phyloP scores from a whole-genome alignment of 1,140 invertebrate genomes.

The Drosophila rhopaloa region DNA sequence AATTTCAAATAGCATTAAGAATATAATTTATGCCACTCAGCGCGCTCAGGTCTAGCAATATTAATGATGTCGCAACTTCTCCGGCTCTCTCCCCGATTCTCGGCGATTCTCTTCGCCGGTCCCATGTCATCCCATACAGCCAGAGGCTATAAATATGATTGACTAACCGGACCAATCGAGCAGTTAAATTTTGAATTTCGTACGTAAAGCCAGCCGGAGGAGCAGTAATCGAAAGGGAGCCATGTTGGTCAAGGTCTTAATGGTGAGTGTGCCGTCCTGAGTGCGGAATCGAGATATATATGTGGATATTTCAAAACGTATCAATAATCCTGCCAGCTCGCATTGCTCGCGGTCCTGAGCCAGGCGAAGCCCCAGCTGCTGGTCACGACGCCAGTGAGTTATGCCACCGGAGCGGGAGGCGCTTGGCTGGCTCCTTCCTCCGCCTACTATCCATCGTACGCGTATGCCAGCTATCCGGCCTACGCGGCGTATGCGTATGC shows the following conservation, averaged over 20 bases:
- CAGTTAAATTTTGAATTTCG: conserved; percentile 68
- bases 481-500: conserved; percentile 73
- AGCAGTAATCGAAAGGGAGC: conserved; percentile 10
- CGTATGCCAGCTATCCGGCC: conserved; percentile 67
- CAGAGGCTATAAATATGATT: conserved; percentile 81
- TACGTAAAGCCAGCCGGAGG: conserved; percentile 22
- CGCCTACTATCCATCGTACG: conserved; percentile 50
- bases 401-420: conserved; percentile 52
- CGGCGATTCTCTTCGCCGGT: conserved; percentile 22
- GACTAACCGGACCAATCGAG: conserved; percentile 47
- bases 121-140: conserved; percentile 21
- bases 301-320: conserved; percentile 34
- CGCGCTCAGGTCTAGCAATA: conserved; percentile 59
- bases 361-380: conserved; percentile 65
- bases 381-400: conserved; percentile 58
- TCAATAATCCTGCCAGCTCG: conserved; percentile 50
- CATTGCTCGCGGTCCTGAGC: conserved; percentile 48
- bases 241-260: conserved; percentile 67
- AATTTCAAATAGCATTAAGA: conserved; percentile 75
- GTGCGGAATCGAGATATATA: neutral
- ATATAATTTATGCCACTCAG: conserved; percentile 76
- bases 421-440: conserved; percentile 41
- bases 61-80: conserved; percentile 55
- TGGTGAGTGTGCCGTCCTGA: conserved; percentile 56
- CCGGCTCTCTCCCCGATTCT: conserved; percentile 48